phyloP scores from a whole-genome alignment of 2,888 invertebrate species.

The Sphinx pinastri region DNA sequence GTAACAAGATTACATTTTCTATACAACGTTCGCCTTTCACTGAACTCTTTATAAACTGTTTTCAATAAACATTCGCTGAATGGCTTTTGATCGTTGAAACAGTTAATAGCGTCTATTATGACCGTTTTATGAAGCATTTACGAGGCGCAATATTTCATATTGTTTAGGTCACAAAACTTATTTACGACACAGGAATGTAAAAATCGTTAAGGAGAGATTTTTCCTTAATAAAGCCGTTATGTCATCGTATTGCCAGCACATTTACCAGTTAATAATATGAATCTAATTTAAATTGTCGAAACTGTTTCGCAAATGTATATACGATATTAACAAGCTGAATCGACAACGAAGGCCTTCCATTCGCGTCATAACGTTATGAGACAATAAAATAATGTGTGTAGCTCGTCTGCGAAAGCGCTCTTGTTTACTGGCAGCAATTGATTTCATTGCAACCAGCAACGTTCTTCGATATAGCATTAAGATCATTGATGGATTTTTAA shows the following conservation, averaged over 20 bases:
- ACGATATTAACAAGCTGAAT: constrained; percentile 60
- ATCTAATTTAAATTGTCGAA: constrained; percentile 43
- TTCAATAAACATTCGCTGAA: constrained; percentile 23
- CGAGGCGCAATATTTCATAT: constrained; percentile 29
- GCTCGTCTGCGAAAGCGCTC: constrained; percentile 51
- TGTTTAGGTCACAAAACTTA: constrained; percentile 36
- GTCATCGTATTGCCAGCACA: background rate
- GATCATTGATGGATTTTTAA: too few species aligned
- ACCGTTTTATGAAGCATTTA: constrained; percentile 30
- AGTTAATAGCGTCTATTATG: constrained; percentile 15
- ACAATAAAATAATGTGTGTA: constrained; percentile 59
- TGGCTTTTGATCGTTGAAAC: constrained; percentile 15
- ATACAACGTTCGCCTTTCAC: constrained; percentile 19
- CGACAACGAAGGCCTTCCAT: constrained; percentile 55
- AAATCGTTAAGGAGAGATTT: background rate
- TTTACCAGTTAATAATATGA: background rate
- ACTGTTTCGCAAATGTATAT: constrained; percentile 46
- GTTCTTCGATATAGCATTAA: too few species aligned
- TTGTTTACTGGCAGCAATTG: constrained; percentile 50
- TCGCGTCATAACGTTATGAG: constrained; percentile 45
- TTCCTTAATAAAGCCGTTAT: background rate
- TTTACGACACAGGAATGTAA: background rate
- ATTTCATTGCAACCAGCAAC: constrained; percentile 40
- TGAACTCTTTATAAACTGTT: constrained; percentile 18
- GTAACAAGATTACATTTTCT: background rate